A percentile compares a stretch with the other conserved stretches of the same genome.
Evolutionary conservation across 2,888 invertebrate genomes (phyloP).

Genomic region (Hypselothyrea guttata): DNA sequence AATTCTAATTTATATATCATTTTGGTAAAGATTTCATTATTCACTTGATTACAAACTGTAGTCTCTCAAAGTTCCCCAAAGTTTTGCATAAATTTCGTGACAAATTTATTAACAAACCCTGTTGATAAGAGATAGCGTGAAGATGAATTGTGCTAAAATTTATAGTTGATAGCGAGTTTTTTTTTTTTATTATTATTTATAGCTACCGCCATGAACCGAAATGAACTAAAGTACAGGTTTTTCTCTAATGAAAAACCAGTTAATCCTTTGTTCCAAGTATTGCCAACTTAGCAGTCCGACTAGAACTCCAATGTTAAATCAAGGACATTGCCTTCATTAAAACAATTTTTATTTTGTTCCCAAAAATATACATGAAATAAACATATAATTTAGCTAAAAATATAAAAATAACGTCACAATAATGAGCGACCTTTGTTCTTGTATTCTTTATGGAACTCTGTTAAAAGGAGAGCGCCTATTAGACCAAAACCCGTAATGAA

Average conservation of each 20-base stretch:
- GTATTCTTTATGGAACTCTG: too few species aligned
- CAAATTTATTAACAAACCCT: conserved; percentile 26
- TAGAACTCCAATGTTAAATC: conserved; percentile 4
- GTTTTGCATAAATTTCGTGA: conserved; percentile 6
- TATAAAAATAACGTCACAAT: too few species aligned
- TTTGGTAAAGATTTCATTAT: too few species aligned
- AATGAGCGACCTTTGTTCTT: too few species aligned
- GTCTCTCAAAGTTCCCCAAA: not conserved
- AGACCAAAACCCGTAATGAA: too few species aligned
- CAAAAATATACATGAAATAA: too few species aligned
- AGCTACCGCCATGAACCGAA: conserved; percentile 12
- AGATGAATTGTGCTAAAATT: conserved; percentile 22
- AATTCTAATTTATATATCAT: too few species aligned
- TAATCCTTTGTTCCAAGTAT: not conserved
- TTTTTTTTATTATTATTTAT: conserved; percentile 7
- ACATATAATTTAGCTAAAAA: too few species aligned
- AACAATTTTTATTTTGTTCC: not conserved
- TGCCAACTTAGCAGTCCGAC: too few species aligned
- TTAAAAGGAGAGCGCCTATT: too few species aligned
- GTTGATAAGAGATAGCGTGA: conserved; percentile 6
- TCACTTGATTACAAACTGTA: not conserved
- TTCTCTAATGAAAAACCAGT: conserved; percentile 9
- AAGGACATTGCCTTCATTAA: not conserved
- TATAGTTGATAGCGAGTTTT: not conserved
- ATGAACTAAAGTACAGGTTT: conserved; percentile 12